Conservation (phyloP, 2,888 invertebrate genomes). For the Notodonta dromedarius region DNA sequence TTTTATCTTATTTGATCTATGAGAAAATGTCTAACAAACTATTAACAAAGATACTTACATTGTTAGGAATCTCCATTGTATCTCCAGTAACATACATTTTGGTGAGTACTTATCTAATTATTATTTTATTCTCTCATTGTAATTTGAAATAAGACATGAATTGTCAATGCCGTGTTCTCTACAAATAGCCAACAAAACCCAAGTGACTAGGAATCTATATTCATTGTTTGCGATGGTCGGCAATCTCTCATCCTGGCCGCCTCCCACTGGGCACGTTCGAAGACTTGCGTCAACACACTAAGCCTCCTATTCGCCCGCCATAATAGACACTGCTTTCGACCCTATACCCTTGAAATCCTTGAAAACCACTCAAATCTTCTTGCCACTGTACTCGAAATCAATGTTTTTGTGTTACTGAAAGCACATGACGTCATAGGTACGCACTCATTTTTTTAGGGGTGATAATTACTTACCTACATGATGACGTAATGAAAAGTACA, state of each 20-base stretch:
- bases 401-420: background rate
- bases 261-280: conserved; percentile 52
- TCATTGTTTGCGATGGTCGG: conserved; percentile 37
- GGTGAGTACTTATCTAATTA: too few species aligned
- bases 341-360: conserved; percentile 17
- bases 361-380: background rate
- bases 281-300: conserved; percentile 61
- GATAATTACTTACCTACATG: too few species aligned
- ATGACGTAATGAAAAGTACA: too few species aligned
- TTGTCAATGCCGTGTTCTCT: conserved; percentile 6
- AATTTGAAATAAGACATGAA: background rate
- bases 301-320: conserved; percentile 44
- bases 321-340: conserved; percentile 38
- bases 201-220: conserved; percentile 25
- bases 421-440: too few species aligned
- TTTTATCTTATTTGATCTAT: too few species aligned
- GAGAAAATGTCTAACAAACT: too few species aligned
- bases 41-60: too few species aligned
- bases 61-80: too few species aligned
- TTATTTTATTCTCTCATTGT: background rate
- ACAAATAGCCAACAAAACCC: conserved; percentile 25
- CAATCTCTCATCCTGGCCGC: conserved; percentile 46
- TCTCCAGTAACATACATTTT: too few species aligned
- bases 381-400: conserved; percentile 7
- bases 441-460: too few species aligned